Evolutionary conservation across 2,888 invertebrate species (phyloP), one percentile per base, ranked within the genome.

Genomic region (Odiellus spinosus): DNA sequence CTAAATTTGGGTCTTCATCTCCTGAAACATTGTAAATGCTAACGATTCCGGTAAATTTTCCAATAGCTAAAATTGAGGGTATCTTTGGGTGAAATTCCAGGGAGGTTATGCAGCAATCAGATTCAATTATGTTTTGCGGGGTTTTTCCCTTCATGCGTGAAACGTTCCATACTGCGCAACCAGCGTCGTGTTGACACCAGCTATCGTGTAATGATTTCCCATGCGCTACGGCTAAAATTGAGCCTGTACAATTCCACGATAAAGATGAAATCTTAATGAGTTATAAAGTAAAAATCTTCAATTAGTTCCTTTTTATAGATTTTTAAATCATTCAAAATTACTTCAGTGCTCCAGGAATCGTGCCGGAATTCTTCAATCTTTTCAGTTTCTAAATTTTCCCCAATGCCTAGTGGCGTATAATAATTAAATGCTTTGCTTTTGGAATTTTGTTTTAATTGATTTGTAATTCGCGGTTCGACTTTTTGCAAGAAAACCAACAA

Each of bases 31-130:
- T 65, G 66, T 66, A 67, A 10, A 68, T 51, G 49, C 65, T 55
- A 32, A 68, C 61, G 55, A 65, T 64, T 52, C 68, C 69, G 59
- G 64, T 66, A 45, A 66, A 66, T 44, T 63, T 67, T 35, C 67
- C 68, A 2, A 64, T 67, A 35, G 63, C 67, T 43, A 68, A 56
- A 39, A 64, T 56, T 8, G 66, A 63, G 11, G 69, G 68, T 44
- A 67, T 61, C 35, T 59, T 58, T 1, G 68, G 68, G 55, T 68
- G 68, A 55, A 64, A 67, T n/a, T 62, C 61, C 3, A 67, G 42
- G 53, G 61, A 61, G 57, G 64, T 65, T 12, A 68, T 55, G 56
- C 69, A 69, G 47, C 63, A 61, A 14, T 64, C 55, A 6, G 63
- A 58, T 52, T 69, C 69, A 33, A 68, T 59, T 2, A 55, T 55